Evolutionary conservation across 1,140 invertebrate species (phyloP).

Genomic region (Cyphomyrmex costatus): DNA sequence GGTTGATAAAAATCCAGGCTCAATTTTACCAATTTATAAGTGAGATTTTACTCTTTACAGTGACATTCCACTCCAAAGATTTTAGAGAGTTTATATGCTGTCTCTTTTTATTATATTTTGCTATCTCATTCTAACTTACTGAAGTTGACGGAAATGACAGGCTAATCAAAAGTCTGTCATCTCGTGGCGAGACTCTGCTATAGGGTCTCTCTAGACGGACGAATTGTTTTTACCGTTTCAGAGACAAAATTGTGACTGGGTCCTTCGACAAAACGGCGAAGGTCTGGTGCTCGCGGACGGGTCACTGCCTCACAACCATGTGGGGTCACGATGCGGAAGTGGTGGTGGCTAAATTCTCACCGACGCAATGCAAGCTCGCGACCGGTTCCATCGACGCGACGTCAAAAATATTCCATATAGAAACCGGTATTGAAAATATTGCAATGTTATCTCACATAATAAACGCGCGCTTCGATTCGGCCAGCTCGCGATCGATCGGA

Average conservation of each 20-base stretch:
- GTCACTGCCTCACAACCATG: slow-evolving; percentile 90
- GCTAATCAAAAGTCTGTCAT: no score
- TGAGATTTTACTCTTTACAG: no score
- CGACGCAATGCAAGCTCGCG: slow-evolving; percentile 88
- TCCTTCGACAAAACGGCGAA: slow-evolving; percentile 94
- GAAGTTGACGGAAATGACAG: no score
- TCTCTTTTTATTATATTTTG: no score
- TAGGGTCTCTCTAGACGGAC: no score
- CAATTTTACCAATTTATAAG: no score
- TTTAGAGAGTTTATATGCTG: no score
- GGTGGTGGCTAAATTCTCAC: slow-evolving; percentile 90
- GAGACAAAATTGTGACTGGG: slow-evolving; percentile 92
- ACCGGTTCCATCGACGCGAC: slow-evolving; percentile 93
- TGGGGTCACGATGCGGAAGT: slow-evolving; percentile 92
- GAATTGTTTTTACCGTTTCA: slow-evolving; percentile 78
- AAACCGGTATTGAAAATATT: slow-evolving; percentile 63
- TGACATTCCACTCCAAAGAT: no score
- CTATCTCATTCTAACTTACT: no score
- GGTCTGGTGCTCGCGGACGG: slow-evolving; percentile 90
- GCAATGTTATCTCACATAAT: slow-evolving; percentile 49
- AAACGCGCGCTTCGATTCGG: slow-evolving; percentile 21
- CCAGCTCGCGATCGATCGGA: slow-evolving; percentile 19
- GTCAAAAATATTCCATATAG: slow-evolving; percentile 90
- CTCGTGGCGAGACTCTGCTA: no score
- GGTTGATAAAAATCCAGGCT: no score